Percentiles rank a stretch among this genome's conserved stretches.
phyloP scores from a whole-genome alignment of 30 jellyfish, hydroid and myxozoan genomes.

The Phacellophora camtschatica region DNA sequence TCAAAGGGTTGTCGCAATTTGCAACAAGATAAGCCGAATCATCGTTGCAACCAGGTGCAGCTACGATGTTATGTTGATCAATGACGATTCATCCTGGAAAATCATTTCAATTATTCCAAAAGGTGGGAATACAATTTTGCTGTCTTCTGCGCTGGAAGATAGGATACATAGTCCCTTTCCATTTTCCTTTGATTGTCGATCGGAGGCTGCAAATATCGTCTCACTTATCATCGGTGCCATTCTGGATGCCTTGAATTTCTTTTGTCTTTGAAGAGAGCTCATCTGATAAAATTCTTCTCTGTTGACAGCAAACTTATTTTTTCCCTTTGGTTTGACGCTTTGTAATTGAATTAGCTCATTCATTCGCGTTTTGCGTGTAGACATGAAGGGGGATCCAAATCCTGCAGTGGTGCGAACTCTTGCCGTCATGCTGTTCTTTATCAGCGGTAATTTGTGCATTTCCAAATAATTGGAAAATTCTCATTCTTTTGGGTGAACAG shows the following conservation, averaged over 20 bases:
- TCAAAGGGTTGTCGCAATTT: neutral
- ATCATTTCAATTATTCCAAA: neutral
- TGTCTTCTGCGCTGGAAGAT: neutral
- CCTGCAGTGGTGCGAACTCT: neutral
- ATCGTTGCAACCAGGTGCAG: neutral
- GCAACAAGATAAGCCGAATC: neutral
- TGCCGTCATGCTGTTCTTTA: neutral
- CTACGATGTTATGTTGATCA: neutral
- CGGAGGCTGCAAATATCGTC: neutral
- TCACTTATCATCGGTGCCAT: neutral
- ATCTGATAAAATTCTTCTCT: neutral
- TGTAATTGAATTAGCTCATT: neutral
- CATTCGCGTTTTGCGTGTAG: constrained; percentile 18
- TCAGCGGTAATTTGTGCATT: neutral
- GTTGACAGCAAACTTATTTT: neutral
- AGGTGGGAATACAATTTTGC: neutral
- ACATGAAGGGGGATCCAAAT: constrained; percentile 14
- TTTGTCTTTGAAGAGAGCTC: neutral
- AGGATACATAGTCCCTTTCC: neutral
- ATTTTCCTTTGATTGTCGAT: neutral
- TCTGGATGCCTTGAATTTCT: neutral
- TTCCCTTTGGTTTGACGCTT: neutral
- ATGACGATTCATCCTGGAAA: neutral
- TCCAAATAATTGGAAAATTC: neutral
- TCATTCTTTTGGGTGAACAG: neutral